phyloP scores from a whole-genome alignment of 23 tunicate genomes.

The Trididemnum miniatum region DNA sequence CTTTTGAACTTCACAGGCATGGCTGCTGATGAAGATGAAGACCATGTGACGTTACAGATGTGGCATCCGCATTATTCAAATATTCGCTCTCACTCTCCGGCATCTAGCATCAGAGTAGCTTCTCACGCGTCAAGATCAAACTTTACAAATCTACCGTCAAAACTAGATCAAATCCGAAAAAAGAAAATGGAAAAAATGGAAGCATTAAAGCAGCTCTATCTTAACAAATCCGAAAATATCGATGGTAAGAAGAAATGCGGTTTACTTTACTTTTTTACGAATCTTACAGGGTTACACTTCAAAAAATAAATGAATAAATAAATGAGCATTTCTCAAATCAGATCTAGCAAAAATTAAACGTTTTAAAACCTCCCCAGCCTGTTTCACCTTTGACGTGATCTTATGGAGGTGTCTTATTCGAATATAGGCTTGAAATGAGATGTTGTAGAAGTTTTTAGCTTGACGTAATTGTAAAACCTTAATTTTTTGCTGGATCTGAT shows the following conservation, averaged over 20 bases:
- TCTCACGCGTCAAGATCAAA: slow-evolving; percentile 7
- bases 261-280: too few species aligned
- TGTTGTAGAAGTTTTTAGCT: too few species aligned
- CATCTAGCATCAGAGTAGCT: slow-evolving; percentile 33
- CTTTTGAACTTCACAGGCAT: too few species aligned
- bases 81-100: slow-evolving; percentile 42
- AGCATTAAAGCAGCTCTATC: slow-evolving; percentile 75
- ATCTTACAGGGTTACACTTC: too few species aligned
- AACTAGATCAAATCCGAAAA: slow-evolving; percentile 52
- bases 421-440: too few species aligned
- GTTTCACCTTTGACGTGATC: background rate
- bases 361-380: too few species aligned
- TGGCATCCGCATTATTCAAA: slow-evolving; percentile 61
- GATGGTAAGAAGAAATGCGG: slow-evolving; percentile 15
- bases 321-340: too few species aligned
- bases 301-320: too few species aligned
- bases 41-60: slow-evolving; percentile 28
- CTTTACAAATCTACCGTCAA: slow-evolving; percentile 10
- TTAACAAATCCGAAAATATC: slow-evolving; percentile 43
- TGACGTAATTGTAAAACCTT: too few species aligned
- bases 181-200: slow-evolving; percentile 73
- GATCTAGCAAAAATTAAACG: too few species aligned
- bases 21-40: slow-evolving; percentile 11
- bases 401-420: too few species aligned
- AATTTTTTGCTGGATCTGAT: too few species aligned